These are phyloP conservation scores for Heteromormyrus szaboi DNA, from an alignment of 2,797 vertebrate species.

Conservation along the genomic window DNA sequence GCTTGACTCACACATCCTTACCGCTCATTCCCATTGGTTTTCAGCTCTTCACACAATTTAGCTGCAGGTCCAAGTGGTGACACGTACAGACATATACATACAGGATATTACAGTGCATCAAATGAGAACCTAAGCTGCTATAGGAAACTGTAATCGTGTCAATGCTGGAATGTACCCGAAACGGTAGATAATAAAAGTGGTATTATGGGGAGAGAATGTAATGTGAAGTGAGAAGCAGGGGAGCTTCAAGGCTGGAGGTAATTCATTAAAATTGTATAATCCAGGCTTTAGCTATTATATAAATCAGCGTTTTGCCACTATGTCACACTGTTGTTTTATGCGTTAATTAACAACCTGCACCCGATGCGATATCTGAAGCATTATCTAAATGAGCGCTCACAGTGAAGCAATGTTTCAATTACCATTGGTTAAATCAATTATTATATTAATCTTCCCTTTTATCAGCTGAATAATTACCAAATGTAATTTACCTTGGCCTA, in stretches of 20 bases:
- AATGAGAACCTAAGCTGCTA: not conserved
- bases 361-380: not conserved
- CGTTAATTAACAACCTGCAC: not conserved
- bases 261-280: not conserved
- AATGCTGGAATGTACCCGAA: not conserved
- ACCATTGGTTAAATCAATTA: conserved; percentile 5
- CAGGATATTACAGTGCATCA: not conserved
- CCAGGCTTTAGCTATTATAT: not conserved
- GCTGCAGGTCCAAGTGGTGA: not conserved
- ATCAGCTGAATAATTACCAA: conserved; percentile 10
- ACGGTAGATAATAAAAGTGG: not conserved
- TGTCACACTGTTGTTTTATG: conserved; percentile 7
- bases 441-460: conserved; percentile 4
- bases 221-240: not conserved
- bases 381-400: conserved; percentile 3
- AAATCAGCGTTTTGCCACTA: not conserved
- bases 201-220: not conserved
- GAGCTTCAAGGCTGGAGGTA: not conserved
- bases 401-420: conserved; percentile 6
- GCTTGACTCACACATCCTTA: not conserved
- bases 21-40: not conserved
- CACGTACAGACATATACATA: not conserved
- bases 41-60: not conserved
- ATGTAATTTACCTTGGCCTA: not conserved
- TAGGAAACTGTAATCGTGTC: not conserved